Percentiles rank a stretch among this genome's conserved stretches.
Evolutionary conservation across 2,888 invertebrate genomes (phyloP).

Genomic region (Tiphia femorata): DNA sequence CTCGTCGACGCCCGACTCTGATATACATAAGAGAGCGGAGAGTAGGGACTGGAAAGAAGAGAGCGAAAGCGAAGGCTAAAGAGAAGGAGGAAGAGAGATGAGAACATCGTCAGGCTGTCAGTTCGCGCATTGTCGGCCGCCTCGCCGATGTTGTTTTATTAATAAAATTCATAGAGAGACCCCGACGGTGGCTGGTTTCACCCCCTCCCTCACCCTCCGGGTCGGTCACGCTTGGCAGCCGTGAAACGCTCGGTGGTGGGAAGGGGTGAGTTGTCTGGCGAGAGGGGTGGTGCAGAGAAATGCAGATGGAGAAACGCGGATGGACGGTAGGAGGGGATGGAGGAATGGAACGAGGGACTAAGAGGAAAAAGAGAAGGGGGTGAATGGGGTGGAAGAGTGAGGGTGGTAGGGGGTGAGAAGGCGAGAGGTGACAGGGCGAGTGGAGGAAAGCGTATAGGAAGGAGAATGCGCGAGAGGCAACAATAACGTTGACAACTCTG

Average conservation of each 20-base stretch:
- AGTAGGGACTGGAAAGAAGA: too few relatives aligned
- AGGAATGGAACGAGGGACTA: not conserved
- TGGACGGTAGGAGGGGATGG: not conserved
- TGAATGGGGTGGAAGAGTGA: conserved; percentile 1
- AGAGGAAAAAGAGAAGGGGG: conserved; percentile 2
- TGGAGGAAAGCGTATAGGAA: conserved; percentile 7
- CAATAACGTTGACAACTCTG: conserved; percentile 62
- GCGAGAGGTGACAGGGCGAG: conserved; percentile 7
- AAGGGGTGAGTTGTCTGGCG: not conserved
- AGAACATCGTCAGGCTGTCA: conserved; percentile 52
- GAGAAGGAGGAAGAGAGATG: too few relatives aligned
- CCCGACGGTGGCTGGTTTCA: conserved; percentile 34
- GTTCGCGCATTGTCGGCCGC: conserved; percentile 45
- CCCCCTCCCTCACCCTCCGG: too few relatives aligned
- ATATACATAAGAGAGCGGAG: conserved; percentile 28
- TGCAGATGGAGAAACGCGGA: not conserved
- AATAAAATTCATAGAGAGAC: conserved; percentile 61
- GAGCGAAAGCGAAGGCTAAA: too few relatives aligned
- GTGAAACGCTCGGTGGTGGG: conserved; percentile 33
- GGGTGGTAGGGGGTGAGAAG: conserved; percentile 6
- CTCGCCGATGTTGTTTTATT: conserved; percentile 53
- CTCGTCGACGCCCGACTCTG: conserved; percentile 31
- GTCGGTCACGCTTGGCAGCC: conserved; percentile 30
- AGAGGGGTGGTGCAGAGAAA: conserved; percentile 15
- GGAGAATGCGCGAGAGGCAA: conserved; percentile 46